Base-by-base conservation (phyloP, 2,113 vertebrate species). In the Macquaria ambigua region DNA sequence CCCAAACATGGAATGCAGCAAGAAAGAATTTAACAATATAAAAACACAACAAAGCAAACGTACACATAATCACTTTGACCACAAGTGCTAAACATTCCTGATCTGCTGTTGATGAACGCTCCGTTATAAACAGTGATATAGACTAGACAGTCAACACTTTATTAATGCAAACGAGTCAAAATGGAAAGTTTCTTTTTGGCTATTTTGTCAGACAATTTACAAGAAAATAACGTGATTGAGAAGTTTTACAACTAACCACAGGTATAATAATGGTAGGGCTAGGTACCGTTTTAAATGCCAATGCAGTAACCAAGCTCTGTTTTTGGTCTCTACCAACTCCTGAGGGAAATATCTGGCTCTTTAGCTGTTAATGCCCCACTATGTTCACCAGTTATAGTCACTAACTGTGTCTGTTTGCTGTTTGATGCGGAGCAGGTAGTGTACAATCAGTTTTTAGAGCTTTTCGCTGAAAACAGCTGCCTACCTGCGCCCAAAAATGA, bases 21-120 rank as follows among this genome's bases (percentile, higher is more conserved):
- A 91, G 78, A 83, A 93, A 83, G 70, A 92, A 92, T 91, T 88
- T 77, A 80, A 79, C 84, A 76, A 89, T 87, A 86, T 86, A 81
- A 91, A 90, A 90, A 90, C 81, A 89, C 87, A 92, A 93, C 91
- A 94, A 90, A 93, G 88, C 69, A 81, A 83, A 87, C 34, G 14
- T 82, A 74, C 70, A 83, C 92, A 90, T 90, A 87, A 92, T 84
- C 76, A 80, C 82, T 86, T 69, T 66, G 74, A 84, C 88, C 91
- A 67, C 85, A 92, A 74, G 62, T 77, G 58, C 72, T 69, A 67
- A 83, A 81, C 83, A 91, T 92, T 90, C 82, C 90, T 87, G 83
- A 86, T 88, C 80, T 91, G 89, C 75, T 84, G 37, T 37, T 68
- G 43, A 89, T 88, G 79, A 86, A 83, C 86, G 70, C 53, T 81